Evolutionary conservation across 2,888 invertebrate genomes (phyloP).

Genomic region (Ganaspis brasiliensis): DNA sequence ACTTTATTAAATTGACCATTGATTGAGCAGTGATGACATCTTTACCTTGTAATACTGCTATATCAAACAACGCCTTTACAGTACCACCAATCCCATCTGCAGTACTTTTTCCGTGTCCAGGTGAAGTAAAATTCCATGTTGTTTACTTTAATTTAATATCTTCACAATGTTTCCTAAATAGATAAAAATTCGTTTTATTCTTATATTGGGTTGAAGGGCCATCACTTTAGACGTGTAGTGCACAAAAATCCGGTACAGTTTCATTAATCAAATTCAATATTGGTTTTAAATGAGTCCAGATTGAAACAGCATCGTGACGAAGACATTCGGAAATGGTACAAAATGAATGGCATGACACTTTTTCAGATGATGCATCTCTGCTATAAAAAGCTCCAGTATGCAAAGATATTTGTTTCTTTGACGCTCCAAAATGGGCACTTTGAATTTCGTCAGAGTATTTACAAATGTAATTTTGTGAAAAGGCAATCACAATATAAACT

Average conservation of each 20-base stretch:
- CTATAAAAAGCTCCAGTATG: conserved; percentile 38
- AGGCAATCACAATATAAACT: conserved; percentile 40
- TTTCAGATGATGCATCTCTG: conserved; percentile 8
- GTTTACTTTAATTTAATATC: neutral
- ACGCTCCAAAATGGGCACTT: conserved; percentile 46
- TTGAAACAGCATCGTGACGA: conserved; percentile 28
- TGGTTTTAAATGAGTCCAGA: conserved; percentile 32
- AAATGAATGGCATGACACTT: neutral
- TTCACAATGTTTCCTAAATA: neutral
- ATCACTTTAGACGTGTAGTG: conserved; percentile 11
- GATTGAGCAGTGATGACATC: neutral
- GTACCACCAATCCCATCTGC: conserved; percentile 44
- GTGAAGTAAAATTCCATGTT: conserved; percentile 30
- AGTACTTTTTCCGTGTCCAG: conserved; percentile 40
- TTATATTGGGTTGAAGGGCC: conserved; percentile 7
- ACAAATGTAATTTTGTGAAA: conserved; percentile 49
- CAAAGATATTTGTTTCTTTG: conserved; percentile 43
- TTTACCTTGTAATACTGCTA: neutral
- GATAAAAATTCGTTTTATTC: conserved; percentile 37
- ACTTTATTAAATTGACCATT: too few species aligned
- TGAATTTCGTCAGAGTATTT: conserved; percentile 48
- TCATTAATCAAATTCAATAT: conserved; percentile 17
- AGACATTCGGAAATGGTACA: conserved; percentile 25
- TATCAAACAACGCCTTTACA: conserved; percentile 6
- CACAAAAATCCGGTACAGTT: conserved; percentile 20